Base-by-base conservation (phyloP, 1,140 invertebrate genomes). In the Antheraea pernyi region DNA sequence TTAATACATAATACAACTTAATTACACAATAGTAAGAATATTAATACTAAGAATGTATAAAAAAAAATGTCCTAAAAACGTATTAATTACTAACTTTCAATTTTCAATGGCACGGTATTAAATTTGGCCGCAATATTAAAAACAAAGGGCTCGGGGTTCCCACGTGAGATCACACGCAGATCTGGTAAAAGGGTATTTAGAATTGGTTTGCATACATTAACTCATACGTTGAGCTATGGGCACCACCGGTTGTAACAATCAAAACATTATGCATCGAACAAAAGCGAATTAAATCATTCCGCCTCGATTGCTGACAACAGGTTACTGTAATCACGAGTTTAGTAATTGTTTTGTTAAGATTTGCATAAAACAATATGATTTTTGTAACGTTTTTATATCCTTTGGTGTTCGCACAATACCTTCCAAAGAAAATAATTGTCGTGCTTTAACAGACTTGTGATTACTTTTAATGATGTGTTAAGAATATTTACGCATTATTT, bases 231-330 rank as follows among this genome's bases (percentile, higher is more conserved):
- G 30, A 46, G 39, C 46, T 22, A 58, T 16, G 18, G 30, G 37
- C n/a, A 67, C 67, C n/a, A 67, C 67, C 72, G 76, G 70, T 85
- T 77, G 69, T 72, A 80, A 84, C 77, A 84, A 85, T 86, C 83
- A 86, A 83, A 83, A 86, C 82, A 84, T 74, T 76, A 68, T 30
- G 36, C 19, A 37, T 36, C 42, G 61, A 59, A 75, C 72, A 74
- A 78, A 66, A 60, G 67, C 65, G 68, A 76, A 72, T 73, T 71
- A 59, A 79, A 77, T 80, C 69, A 80, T 84, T 82, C 72, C 83
- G 80, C 80, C 69, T 74, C 76, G 75, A 79, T 80, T 77, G 67
- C 62, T 74, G 68, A 67, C 75, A 69, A 75, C 72, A 79, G 67
- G 62, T 75, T 73, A 77, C 61, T 42, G 64, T 63, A 75, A 74